Conservation (phyloP, 2,113 vertebrate genomes). For the Fregata magnificens region DNA sequence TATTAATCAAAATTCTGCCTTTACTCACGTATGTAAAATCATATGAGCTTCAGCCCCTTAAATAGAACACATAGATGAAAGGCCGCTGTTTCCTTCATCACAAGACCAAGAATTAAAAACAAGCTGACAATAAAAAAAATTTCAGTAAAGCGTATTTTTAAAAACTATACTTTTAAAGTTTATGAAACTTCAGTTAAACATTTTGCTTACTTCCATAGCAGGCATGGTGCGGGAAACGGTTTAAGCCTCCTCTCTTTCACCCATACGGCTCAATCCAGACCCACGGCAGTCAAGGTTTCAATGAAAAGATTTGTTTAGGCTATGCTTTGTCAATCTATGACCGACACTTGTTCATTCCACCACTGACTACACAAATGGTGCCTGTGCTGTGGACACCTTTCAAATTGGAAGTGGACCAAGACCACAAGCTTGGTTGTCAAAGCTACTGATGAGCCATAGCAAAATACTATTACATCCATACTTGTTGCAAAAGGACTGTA, state of each 20-base stretch:
- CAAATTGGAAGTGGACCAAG: not conserved
- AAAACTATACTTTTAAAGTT: not conserved
- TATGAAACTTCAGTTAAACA: not conserved
- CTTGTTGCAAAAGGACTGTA: not conserved
- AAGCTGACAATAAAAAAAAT: not conserved
- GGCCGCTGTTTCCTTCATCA: not conserved
- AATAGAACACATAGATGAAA: not conserved
- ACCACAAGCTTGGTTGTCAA: not conserved
- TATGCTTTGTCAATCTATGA: not conserved
- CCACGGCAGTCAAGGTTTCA: not conserved
- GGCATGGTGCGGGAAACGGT: not conserved
- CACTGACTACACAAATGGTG: not conserved
- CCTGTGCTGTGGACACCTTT: not conserved
- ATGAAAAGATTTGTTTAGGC: not conserved
- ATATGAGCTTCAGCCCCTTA: not conserved
- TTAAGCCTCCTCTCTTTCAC: not conserved
- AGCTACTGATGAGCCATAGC: not conserved
- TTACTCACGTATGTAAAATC: not conserved
- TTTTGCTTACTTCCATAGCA: not conserved
- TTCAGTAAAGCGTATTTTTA: not conserved
- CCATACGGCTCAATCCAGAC: not conserved
- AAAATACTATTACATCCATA: not conserved
- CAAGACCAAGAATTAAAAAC: not conserved
- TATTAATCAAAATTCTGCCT: not conserved
- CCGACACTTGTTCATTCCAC: not conserved